Base-by-base conservation (phyloP, 1,140 invertebrate species). In the Nasonia longicornis region DNA sequence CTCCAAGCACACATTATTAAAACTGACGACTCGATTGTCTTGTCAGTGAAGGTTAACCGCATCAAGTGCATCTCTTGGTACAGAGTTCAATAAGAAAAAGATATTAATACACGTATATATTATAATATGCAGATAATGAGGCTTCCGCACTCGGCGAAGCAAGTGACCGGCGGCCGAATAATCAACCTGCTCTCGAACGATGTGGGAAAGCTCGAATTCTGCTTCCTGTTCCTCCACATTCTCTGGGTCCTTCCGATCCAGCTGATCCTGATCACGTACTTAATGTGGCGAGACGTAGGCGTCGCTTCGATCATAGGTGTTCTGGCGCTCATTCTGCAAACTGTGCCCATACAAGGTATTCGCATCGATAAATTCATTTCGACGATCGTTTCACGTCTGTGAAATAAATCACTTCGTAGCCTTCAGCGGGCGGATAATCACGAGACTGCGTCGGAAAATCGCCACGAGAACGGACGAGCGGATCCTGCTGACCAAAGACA, bases 111-210 rank as follows among this genome's bases (percentile, higher is more conserved):
- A 42, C 10, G 8, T 42, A 42, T 42, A 58, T 72, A 72, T 38
- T n/a, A 16, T 20, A 71, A 38, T 72, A n/a, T 3, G 2, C 58
- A 82, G 81, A 78, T 82, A 38, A 29, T 78, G 69, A 82, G 78
- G 64, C n/a, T 82, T 10, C 70, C 75, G 1, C 20, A 74, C 35
- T 90, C 93, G 1, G 84, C 94, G 22, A 90, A 90, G 20, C 87
- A 92, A 82, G 93, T 92, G 1, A 95, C 96, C 1, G 93, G 94
- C 26, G 96, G 96, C 0, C 96, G 97, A 89, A 95, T 97, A 81
- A 94, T 97, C 38, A 97, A 97, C 86, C 91, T 98, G 11, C 92
- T 99, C 81, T 97, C 97, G 8, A 98, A 98, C 89, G 97, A 98
- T 88, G 94, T 95, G 71, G 93, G 93, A 78, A 92, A 94, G 29